phyloP scores from a whole-genome alignment of 2,888 invertebrate species.

The Steromphala cineraria region DNA sequence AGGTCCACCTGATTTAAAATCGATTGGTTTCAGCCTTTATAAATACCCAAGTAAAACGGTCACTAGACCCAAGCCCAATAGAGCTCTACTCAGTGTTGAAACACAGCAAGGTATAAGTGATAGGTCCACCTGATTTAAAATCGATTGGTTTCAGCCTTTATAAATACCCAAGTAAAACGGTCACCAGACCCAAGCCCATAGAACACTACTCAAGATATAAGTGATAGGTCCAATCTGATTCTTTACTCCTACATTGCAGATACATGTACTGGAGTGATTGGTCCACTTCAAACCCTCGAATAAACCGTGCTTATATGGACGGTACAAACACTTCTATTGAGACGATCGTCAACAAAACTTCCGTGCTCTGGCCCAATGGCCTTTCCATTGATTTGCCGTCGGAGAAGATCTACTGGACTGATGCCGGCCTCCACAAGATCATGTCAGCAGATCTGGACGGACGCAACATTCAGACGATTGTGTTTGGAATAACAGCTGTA shows the following conservation, averaged over 20 bases:
- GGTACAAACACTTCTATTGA: slow-evolving; percentile 80
- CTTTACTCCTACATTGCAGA: slow-evolving; percentile 68
- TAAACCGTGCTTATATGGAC: slow-evolving; percentile 87
- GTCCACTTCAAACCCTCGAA: slow-evolving; percentile 85
- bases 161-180: too few relatives aligned
- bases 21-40: too few relatives aligned
- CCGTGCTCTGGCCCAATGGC: slow-evolving; percentile 91
- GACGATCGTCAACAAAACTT: slow-evolving; percentile 74
- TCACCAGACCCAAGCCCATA: too few relatives aligned
- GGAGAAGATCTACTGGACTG: slow-evolving; percentile 90
- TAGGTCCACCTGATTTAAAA: too few relatives aligned
- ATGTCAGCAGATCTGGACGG: slow-evolving; percentile 86
- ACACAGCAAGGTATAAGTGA: too few relatives aligned
- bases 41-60: too few relatives aligned
- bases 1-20: too few relatives aligned
- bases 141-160: too few relatives aligned
- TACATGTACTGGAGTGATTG: slow-evolving; percentile 91
- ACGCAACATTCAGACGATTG: slow-evolving; percentile 76
- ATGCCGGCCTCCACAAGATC: slow-evolving; percentile 88
- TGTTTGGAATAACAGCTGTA: slow-evolving; percentile 78
- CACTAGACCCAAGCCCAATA: too few relatives aligned
- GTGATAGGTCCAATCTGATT: too few relatives aligned
- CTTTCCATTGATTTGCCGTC: slow-evolving; percentile 89
- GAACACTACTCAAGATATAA: too few relatives aligned
- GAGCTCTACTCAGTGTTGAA: too few relatives aligned